Conservation (phyloP, 2,888 invertebrate genomes). For the Augochlorella aurata region DNA sequence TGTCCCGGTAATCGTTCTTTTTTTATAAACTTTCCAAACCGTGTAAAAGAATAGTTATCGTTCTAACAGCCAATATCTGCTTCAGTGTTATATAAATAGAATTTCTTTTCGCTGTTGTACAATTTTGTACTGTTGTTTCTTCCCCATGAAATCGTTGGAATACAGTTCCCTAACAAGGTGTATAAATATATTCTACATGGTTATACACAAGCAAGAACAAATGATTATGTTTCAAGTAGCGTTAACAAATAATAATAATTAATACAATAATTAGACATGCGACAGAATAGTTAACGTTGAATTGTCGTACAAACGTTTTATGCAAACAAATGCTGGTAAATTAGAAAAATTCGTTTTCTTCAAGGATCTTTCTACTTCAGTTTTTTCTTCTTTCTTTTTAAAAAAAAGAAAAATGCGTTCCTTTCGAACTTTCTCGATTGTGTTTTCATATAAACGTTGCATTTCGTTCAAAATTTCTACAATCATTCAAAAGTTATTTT, state of each 20-base stretch:
- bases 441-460: not conserved
- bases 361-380: not conserved
- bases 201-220: constrained; percentile 27
- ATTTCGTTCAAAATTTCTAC: not conserved
- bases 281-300: constrained; percentile 8
- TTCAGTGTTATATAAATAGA: not conserved
- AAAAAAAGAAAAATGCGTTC: not conserved
- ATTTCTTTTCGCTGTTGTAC: constrained; percentile 22
- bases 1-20: not conserved
- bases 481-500: not conserved
- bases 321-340: constrained; percentile 7
- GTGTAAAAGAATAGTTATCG: not conserved
- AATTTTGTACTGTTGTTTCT: constrained; percentile 30
- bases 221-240: constrained; percentile 25
- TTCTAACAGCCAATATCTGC: not conserved
- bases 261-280: constrained; percentile 11
- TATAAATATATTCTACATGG: constrained; percentile 15
- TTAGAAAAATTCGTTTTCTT: not conserved
- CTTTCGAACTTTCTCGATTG: not conserved
- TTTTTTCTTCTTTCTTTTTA: not conserved
- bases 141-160: constrained; percentile 8
- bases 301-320: not conserved
- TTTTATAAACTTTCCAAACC: not conserved
- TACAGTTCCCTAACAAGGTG: constrained; percentile 20
- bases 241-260: constrained; percentile 30